These are phyloP conservation scores for Caenorhabditis uteleia DNA, from an alignment of 2,888 invertebrate genomes.

Conservation along the genomic window DNA sequence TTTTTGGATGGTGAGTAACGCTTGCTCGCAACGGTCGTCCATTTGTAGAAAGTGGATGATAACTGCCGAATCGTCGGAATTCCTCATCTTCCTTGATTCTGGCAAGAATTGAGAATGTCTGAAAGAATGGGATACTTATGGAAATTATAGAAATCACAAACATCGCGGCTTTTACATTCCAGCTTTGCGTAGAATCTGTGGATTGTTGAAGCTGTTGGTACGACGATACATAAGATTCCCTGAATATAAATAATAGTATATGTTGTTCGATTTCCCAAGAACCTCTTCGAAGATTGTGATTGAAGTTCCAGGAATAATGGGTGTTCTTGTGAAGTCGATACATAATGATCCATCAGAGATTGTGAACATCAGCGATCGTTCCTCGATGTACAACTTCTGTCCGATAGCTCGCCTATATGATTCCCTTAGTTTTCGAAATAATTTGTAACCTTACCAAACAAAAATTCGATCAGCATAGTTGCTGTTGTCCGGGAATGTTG, in stretches of 20 bases:
- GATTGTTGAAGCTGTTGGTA: slow-evolving; percentile 63
- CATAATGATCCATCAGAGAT: slow-evolving; percentile 52
- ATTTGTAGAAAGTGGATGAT: slow-evolving; percentile 34
- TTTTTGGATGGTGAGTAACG: slow-evolving; percentile 29
- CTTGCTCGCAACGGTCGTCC: slow-evolving; percentile 42
- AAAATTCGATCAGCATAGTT: slow-evolving; percentile 57
- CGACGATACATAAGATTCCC: slow-evolving; percentile 51
- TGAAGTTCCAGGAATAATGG: slow-evolving; percentile 55
- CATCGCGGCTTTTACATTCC: slow-evolving; percentile 17
- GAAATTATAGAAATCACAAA: not conserved
- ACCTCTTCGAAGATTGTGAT: slow-evolving; percentile 30
- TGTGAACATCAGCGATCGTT: slow-evolving; percentile 49
- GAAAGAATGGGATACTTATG: slow-evolving; percentile 1
- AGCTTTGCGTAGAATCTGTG: slow-evolving; percentile 54
- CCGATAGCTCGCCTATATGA: slow-evolving; percentile 59
- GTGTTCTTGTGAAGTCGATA: slow-evolving; percentile 58
- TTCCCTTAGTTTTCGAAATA: not conserved
- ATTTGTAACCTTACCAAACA: slow-evolving; percentile 46
- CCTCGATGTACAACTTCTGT: slow-evolving; percentile 57
- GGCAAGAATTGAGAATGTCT: slow-evolving; percentile 31
- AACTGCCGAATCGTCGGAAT: slow-evolving; percentile 31
- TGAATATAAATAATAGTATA: slow-evolving; percentile 4
- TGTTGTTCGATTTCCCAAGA: not conserved
- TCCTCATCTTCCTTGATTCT: slow-evolving; percentile 45
- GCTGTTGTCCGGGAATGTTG: slow-evolving; percentile 43